Evolutionary conservation across 2,113 vertebrate genomes (phyloP).

Genomic region (Hymenochirus boettgeri): DNA sequence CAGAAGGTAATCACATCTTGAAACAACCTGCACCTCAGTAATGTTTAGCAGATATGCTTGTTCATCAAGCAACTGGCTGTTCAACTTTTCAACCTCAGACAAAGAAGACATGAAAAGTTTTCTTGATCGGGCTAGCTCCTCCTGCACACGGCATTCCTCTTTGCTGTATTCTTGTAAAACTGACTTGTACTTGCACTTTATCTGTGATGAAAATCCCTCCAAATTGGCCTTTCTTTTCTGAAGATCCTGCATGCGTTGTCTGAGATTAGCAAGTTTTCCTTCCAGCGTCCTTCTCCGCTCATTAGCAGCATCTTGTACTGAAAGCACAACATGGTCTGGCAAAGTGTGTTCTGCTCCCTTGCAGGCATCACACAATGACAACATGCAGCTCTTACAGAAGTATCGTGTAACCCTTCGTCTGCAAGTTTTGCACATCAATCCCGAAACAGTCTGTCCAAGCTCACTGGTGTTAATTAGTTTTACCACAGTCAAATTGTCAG

Average conservation of each 20-base stretch:
- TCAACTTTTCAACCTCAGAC: slow-evolving; percentile 84
- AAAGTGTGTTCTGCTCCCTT: slow-evolving; percentile 69
- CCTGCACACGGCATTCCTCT: slow-evolving; percentile 82
- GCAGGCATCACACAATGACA: slow-evolving; percentile 82
- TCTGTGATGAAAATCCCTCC: slow-evolving; percentile 76
- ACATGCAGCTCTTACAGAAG: slow-evolving; percentile 76
- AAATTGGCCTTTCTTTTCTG: slow-evolving; percentile 81
- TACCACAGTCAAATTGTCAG: slow-evolving; percentile 90
- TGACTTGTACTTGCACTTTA: slow-evolving; percentile 75
- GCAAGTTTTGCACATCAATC: slow-evolving; percentile 85
- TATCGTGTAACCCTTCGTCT: slow-evolving; percentile 82
- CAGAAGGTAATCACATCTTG: slow-evolving; percentile 90
- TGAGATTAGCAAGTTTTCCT: slow-evolving; percentile 67
- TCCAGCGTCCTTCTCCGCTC: slow-evolving; percentile 80
- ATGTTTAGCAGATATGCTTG: slow-evolving; percentile 89
- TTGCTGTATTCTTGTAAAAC: slow-evolving; percentile 86
- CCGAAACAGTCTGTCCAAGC: slow-evolving; percentile 71
- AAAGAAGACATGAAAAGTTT: slow-evolving; percentile 79
- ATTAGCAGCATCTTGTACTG: slow-evolving; percentile 79
- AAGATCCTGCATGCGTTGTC: slow-evolving; percentile 77
- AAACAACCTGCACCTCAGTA: slow-evolving; percentile 89
- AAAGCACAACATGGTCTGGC: slow-evolving; percentile 72
- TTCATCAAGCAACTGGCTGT: slow-evolving; percentile 85
- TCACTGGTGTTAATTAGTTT: slow-evolving; percentile 88
- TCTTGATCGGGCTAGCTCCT: slow-evolving; percentile 80